A percentile compares a stretch with the other conserved stretches of the same genome.
These are phyloP conservation scores for Phania funesta DNA, from an alignment of 2,888 invertebrate species.

Conservation along the genomic window DNA sequence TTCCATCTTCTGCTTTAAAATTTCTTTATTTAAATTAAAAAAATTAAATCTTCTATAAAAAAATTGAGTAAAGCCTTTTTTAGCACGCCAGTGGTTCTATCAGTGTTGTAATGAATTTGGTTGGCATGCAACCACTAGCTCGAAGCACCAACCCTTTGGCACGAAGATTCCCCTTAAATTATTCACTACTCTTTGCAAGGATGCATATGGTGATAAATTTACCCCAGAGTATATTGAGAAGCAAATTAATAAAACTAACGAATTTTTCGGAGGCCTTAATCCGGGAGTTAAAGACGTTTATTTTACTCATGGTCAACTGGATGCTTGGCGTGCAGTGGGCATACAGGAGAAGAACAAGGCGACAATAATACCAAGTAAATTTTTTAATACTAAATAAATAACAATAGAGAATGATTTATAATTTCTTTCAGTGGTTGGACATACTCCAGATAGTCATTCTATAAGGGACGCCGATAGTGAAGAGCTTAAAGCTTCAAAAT, in stretches of 20 bases:
- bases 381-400: neutral
- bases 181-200: neutral
- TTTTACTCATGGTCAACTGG: no score
- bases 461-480: no score
- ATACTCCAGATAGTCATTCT: no score
- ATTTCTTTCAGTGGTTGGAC: no score
- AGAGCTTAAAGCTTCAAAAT: no score
- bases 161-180: neutral
- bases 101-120: neutral
- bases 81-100: neutral
- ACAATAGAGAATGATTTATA: no score
- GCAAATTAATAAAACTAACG: no score
- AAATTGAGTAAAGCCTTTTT: neutral
- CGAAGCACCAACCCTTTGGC: neutral
- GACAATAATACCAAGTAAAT: neutral
- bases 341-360: no score
- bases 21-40: neutral
- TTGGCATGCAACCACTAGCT: neutral
- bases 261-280: no score
- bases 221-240: no score
- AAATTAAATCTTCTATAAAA: neutral
- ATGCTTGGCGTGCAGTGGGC: no score
- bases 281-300: no score
- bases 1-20: neutral
- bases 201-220: neutral